Conservation (phyloP, 2,888 invertebrate genomes). For the Hirtodrosophila trivittata region DNA sequence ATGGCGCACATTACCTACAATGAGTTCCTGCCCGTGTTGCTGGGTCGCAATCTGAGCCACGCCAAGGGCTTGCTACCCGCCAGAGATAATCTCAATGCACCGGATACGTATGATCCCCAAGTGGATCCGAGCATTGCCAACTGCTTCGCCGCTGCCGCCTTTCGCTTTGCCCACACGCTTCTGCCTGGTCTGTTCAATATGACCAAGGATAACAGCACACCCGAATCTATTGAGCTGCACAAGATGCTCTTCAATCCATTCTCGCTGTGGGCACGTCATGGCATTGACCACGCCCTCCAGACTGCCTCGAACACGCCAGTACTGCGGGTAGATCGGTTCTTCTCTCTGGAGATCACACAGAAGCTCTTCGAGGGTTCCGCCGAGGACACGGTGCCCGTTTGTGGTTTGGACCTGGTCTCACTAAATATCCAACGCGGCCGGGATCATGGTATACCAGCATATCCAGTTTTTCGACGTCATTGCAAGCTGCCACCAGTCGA, state of each 20-base stretch:
- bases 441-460: slow-evolving; percentile 93
- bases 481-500: slow-evolving; percentile 88
- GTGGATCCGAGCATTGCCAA: slow-evolving; percentile 92
- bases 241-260: slow-evolving; percentile 93
- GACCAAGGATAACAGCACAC: slow-evolving; percentile 85
- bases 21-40: slow-evolving; percentile 91
- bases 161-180: slow-evolving; percentile 94
- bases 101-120: slow-evolving; percentile 86
- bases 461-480: slow-evolving; percentile 90
- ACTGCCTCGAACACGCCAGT: slow-evolving; percentile 89
- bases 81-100: slow-evolving; percentile 53
- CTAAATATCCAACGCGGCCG: slow-evolving; percentile 94
- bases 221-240: slow-evolving; percentile 89
- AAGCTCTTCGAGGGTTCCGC: slow-evolving; percentile 80
- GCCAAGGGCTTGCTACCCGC: slow-evolving; percentile 75
- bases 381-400: slow-evolving; percentile 83
- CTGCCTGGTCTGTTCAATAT: slow-evolving; percentile 91
- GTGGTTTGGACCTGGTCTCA: slow-evolving; percentile 93
- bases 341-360: slow-evolving; percentile 82
- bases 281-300: slow-evolving; percentile 87
- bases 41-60: slow-evolving; percentile 83
- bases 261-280: slow-evolving; percentile 86
- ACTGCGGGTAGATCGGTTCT: slow-evolving; percentile 83
- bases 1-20: slow-evolving; percentile 94
- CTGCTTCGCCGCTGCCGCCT: slow-evolving; percentile 92